Conservation (phyloP, 2,797 vertebrate genomes). For the Merluccius polli region DNA sequence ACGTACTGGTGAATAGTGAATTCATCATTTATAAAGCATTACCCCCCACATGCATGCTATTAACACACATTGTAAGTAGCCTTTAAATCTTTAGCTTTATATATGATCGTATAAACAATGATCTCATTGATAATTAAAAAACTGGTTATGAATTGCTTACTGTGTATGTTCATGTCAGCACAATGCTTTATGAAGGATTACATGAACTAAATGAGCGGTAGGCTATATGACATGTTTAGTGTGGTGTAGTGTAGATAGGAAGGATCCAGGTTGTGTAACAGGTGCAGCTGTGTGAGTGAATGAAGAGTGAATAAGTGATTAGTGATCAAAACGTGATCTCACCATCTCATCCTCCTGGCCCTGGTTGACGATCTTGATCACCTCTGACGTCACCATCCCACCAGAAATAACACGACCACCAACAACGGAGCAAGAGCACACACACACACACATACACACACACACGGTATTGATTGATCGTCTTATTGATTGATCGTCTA, state of each 20-base stretch:
- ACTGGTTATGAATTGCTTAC: neutral
- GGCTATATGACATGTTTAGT: neutral
- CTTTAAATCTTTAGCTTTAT: neutral
- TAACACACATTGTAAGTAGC: neutral
- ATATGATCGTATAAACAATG: neutral
- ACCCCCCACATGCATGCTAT: no score
- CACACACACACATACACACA: no score
- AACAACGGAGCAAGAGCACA: conserved; percentile 14
- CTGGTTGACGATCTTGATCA: conserved; percentile 81
- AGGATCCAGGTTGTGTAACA: neutral
- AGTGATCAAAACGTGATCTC: conserved; percentile 17
- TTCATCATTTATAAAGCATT: neutral
- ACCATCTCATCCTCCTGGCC: conserved; percentile 93
- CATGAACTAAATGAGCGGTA: neutral
- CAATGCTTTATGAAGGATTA: neutral
- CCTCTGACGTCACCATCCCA: conserved; percentile 82
- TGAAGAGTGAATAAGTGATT: neutral
- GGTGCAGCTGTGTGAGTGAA: neutral
- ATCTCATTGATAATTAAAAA: neutral
- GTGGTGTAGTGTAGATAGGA: neutral
- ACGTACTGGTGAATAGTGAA: neutral
- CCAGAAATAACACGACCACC: conserved; percentile 26
- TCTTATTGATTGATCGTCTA: neutral
- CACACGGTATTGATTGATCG: neutral
- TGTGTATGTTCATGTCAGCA: neutral